These are phyloP conservation scores for Julus scandinavius DNA, from an alignment of 2,888 invertebrate species.

Conservation along the genomic window DNA sequence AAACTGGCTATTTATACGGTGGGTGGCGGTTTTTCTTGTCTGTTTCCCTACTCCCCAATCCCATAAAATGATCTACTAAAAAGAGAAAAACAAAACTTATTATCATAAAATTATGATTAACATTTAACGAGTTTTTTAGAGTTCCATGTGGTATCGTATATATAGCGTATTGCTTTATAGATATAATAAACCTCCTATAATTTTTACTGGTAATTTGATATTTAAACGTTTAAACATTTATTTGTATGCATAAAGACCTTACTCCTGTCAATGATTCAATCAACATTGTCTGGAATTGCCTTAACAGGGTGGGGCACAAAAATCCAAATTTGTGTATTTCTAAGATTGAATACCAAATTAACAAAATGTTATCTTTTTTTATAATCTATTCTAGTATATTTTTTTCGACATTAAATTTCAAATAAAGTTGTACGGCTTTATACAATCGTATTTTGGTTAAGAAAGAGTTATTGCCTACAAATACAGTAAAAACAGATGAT, in stretches of 20 bases:
- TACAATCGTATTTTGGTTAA: no score
- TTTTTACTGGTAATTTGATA: neutral
- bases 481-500: no score
- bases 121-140: neutral
- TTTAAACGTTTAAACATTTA: neutral
- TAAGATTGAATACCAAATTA: no score
- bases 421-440: no score
- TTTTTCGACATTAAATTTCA: no score
- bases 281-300: no score
- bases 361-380: no score
- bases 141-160: neutral
- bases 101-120: constrained; percentile 16
- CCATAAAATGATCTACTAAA: neutral
- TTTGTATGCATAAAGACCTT: neutral
- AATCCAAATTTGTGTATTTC: no score
- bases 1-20: neutral
- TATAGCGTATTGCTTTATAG: neutral
- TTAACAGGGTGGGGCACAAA: no score
- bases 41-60: neutral
- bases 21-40: neutral
- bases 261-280: neutral
- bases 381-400: no score
- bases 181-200: neutral
- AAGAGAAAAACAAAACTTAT: neutral
- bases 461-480: no score